phyloP scores from a whole-genome alignment of 2,113 vertebrate genomes.

The Leucosticte australis region DNA sequence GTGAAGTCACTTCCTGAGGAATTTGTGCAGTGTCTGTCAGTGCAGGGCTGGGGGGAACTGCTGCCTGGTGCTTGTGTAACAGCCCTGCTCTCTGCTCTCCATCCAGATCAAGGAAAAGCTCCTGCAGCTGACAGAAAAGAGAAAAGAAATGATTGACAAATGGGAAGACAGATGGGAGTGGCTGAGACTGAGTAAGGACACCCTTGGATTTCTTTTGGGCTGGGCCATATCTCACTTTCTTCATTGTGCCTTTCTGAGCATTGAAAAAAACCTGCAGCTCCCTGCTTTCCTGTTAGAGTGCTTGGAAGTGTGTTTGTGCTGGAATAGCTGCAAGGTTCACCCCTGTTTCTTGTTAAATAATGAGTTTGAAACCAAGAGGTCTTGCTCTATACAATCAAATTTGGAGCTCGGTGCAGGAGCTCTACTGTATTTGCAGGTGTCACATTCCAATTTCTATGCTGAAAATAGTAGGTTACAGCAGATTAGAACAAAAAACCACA shows the following conservation, averaged over 20 bases:
- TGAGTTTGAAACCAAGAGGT: neutral
- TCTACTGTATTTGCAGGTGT: neutral
- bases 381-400: neutral
- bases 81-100: neutral
- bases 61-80: constrained; percentile 3
- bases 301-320: neutral
- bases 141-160: constrained; percentile 99
- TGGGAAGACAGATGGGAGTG: constrained; percentile 99
- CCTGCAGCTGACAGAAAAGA: constrained; percentile 93
- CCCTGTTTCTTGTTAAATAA: neutral
- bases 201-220: neutral
- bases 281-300: neutral
- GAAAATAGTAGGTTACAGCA: neutral
- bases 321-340: neutral
- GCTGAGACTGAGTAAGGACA: constrained; percentile 92
- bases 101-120: constrained; percentile 94
- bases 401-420: neutral
- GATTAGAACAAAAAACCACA: neutral
- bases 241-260: neutral
- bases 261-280: neutral
- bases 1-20: neutral
- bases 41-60: neutral
- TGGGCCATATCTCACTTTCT: neutral
- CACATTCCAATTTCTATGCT: neutral
- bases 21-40: neutral